Evolutionary conservation across 92 coral and sea anemone species (phyloP), one percentile per base, ranked within the genome.

Genomic region (Zoanthus sansibaricus): DNA sequence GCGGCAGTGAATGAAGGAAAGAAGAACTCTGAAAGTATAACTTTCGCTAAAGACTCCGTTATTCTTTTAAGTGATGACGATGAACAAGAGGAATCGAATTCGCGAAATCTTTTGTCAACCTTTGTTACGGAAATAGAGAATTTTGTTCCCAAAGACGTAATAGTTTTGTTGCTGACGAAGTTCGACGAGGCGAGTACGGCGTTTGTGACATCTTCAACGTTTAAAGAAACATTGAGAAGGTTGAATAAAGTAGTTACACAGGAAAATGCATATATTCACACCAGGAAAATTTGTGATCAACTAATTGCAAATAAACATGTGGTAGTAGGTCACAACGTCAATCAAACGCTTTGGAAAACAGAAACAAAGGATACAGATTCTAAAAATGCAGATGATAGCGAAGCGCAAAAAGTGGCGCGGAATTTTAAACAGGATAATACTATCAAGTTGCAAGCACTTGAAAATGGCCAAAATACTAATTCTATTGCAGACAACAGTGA

Each of bases 11-110:
- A 4, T 31, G 9, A 6, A 25, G 16, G 6, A 46, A 33, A 17
- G 48, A 12, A 46, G 56, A 70, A 76, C 42, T 72, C 71, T 32
- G 79, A 59, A 61, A 55, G 30, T 78, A 74, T 45, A 55, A 32
- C 76, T 37, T 44, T 11, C 13, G 58, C 71, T 15, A 77, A 84
- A 4, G 72, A 90, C 31, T 72, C 95, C 73, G 83, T 92, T 8
- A 75, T 93, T 1, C 86, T 92, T 9, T 90, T 94, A 75, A 95
- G 99, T 67, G 99, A 97, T 47, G 98, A 97, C 13, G 99, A 96
- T 46, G 95, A 89, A 16, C 91, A 92, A 17, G 55, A 49, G 55
- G 96, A 87, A 25, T 1, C n/a, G 73, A 86, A 93, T 48, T 87
- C 84, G 14, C 72, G 74, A 48, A 93, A 90, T 31, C 93, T 95